phyloP scores from a whole-genome alignment of 30 jellyfish, hydroid and myxozoan genomes.

The Aurelia coerulea region DNA sequence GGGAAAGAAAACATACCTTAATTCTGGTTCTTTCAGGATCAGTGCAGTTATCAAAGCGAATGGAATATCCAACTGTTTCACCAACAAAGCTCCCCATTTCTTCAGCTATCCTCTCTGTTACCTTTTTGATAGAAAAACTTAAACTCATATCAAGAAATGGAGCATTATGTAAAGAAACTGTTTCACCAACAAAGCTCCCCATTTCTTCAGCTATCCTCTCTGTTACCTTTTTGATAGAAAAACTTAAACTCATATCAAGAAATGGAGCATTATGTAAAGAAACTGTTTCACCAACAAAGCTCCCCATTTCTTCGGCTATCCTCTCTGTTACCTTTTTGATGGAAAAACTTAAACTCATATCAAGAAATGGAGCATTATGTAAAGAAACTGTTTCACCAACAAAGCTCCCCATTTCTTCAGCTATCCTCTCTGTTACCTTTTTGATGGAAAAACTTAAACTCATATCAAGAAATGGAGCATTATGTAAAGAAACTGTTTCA shows the following conservation, averaged over 20 bases:
- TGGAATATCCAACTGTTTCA: conserved; percentile 89
- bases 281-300: conserved; percentile 83
- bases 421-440: conserved; percentile 92
- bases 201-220: conserved; percentile 97
- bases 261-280: no score
- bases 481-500: conserved; percentile 37
- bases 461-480: no score
- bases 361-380: no score
- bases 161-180: background rate
- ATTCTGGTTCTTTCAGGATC: conserved; percentile 84
- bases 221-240: conserved; percentile 60
- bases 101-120: conserved; percentile 96
- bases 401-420: conserved; percentile 95
- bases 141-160: no score
- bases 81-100: conserved; percentile 96
- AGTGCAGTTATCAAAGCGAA: conserved; percentile 89
- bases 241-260: no score
- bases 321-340: conserved; percentile 79
- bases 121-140: conserved; percentile 7
- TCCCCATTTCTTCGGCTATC: conserved; percentile 98
- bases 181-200: conserved; percentile 90
- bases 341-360: no score
- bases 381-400: conserved; percentile 78
- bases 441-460: background rate
- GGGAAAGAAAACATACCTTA: conserved; percentile 36